These are phyloP conservation scores for Mormyrops attenuatus DNA, from an alignment of 2,797 vertebrate species.

Conservation along the genomic window DNA sequence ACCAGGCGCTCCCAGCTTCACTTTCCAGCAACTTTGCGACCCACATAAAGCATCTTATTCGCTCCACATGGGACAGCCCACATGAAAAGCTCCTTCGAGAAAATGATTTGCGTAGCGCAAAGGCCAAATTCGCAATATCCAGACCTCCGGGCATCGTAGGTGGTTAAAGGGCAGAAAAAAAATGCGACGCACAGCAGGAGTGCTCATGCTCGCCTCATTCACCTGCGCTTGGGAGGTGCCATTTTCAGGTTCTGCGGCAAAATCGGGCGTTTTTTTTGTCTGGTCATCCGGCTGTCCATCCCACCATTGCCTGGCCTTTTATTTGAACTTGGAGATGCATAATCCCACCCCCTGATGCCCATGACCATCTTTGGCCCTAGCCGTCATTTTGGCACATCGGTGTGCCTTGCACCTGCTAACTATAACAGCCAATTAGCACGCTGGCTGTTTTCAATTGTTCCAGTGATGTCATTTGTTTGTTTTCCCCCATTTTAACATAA, in stretches of 20 bases:
- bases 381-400: not conserved
- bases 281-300: not conserved
- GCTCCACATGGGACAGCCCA: conserved; percentile 16
- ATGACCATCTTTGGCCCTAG: not conserved
- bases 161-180: not conserved
- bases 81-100: not conserved
- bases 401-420: not conserved
- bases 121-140: not conserved
- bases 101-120: not conserved
- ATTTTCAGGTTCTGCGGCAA: not conserved
- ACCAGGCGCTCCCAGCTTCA: not conserved
- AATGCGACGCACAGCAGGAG: not conserved
- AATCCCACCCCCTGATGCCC: not conserved
- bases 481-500: not conserved
- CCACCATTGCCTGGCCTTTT: not conserved
- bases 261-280: not conserved
- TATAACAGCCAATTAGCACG: not conserved
- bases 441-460: not conserved
- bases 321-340: not conserved
- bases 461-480: not conserved
- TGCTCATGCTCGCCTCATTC: not conserved
- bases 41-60: conserved; percentile 22
- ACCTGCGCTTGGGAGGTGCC: not conserved
- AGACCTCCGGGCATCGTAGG: not conserved
- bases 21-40: conserved; percentile 26